Conservation (phyloP, 2,888 invertebrate genomes). For the Nomada hirtipes region DNA sequence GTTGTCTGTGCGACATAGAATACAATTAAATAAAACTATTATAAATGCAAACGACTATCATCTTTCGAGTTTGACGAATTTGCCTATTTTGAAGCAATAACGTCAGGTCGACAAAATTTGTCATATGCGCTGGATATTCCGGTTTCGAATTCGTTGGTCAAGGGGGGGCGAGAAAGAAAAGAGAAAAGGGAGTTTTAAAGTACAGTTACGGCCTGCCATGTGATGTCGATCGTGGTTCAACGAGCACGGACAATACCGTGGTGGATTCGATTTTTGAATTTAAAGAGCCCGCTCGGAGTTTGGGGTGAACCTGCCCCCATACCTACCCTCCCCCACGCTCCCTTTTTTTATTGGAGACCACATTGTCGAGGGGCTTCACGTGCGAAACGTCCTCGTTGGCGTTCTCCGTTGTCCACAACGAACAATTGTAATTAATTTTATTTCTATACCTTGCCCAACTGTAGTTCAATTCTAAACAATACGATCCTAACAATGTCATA, state of each 20-base stretch:
- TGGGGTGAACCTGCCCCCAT: constrained; percentile 60
- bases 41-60: no score
- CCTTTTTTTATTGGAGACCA: constrained; percentile 68
- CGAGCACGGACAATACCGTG: constrained; percentile 78
- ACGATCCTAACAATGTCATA: no score
- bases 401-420: not conserved
- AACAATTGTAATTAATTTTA: constrained; percentile 13
- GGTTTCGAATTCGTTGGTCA: constrained; percentile 51
- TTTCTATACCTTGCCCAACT: not conserved
- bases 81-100: no score
- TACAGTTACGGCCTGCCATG: constrained; percentile 73
- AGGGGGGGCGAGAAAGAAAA: constrained; percentile 32
- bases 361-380: constrained; percentile 78
- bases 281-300: constrained; percentile 71
- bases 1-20: no score
- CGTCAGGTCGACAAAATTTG: constrained; percentile 4
- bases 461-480: not conserved
- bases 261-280: constrained; percentile 83
- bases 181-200: constrained; percentile 65
- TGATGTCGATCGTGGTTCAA: constrained; percentile 76
- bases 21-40: no score
- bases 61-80: no score
- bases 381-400: constrained; percentile 57
- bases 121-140: constrained; percentile 34
- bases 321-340: constrained; percentile 8